These are phyloP conservation scores for Propsilocerus akamusi DNA, from an alignment of 1,140 invertebrate genomes.

Conservation along the genomic window DNA sequence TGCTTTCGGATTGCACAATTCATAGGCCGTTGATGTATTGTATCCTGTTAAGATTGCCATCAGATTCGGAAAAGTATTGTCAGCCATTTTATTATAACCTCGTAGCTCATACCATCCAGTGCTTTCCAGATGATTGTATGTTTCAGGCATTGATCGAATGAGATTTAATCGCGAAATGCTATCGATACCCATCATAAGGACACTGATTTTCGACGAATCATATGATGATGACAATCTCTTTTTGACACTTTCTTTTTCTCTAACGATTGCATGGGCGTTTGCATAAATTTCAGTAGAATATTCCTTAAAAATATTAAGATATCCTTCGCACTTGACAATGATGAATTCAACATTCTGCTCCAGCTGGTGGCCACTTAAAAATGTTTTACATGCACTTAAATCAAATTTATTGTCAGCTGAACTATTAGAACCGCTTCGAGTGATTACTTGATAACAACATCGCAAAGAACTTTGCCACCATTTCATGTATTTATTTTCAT, in stretches of 20 bases:
- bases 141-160: slow-evolving; percentile 40
- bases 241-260: slow-evolving; percentile 8
- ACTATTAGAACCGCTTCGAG: slow-evolving; percentile 14
- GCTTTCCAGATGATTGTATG: slow-evolving; percentile 26
- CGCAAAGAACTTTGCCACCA: slow-evolving; percentile 16
- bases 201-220: slow-evolving; percentile 12
- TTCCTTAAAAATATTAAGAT: neutral
- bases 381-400: slow-evolving; percentile 19
- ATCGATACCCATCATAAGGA: slow-evolving; percentile 47
- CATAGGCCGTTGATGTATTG: slow-evolving; percentile 25
- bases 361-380: neutral
- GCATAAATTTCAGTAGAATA: slow-evolving; percentile 13
- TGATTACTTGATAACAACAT: slow-evolving; percentile 33
- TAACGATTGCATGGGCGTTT: slow-evolving; percentile 18
- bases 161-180: slow-evolving; percentile 47
- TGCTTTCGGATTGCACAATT: slow-evolving; percentile 28
- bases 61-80: slow-evolving; percentile 69
- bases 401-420: slow-evolving; percentile 25
- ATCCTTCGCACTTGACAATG: neutral
- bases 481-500: slow-evolving; percentile 15
- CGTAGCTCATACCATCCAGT: neutral
- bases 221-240: slow-evolving; percentile 10
- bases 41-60: slow-evolving; percentile 55
- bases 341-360: neutral
- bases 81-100: slow-evolving; percentile 27